phyloP scores from a whole-genome alignment of 2,113 vertebrate species.

The Sula dactylatra region DNA sequence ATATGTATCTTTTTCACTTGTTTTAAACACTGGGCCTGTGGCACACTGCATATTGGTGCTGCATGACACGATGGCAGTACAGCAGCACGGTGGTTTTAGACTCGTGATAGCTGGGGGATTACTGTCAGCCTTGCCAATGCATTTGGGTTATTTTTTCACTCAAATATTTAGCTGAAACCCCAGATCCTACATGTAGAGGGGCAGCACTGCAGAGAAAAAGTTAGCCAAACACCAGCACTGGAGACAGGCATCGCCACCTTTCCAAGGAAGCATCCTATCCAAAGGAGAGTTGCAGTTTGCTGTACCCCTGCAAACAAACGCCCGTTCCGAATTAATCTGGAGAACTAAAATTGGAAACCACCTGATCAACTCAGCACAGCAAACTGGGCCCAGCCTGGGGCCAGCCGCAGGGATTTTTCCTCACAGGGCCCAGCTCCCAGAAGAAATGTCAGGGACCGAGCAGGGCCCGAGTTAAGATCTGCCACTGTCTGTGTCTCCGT shows the following conservation, averaged over 20 bases:
- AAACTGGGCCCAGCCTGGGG: not conserved
- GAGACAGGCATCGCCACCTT: not conserved
- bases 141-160: not conserved
- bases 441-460: not conserved
- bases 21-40: not conserved
- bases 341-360: not conserved
- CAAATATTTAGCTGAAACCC: not conserved
- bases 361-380: not conserved
- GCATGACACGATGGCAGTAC: no score
- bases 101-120: not conserved
- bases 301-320: not conserved
- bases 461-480: not conserved
- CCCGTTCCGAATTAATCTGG: not conserved
- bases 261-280: not conserved
- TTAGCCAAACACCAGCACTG: not conserved
- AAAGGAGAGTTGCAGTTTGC: not conserved
- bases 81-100: not conserved
- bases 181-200: not conserved
- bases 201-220: no score
- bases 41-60: fast-evolving
- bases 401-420: not conserved
- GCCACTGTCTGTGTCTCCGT: not conserved
- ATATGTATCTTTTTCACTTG: not conserved
- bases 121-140: not conserved
- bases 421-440: not conserved